Percentiles rank a stretch among this genome's conserved stretches.
Evolutionary conservation across 2,113 vertebrate genomes (phyloP).

Genomic region (Oenanthe oenanthe): DNA sequence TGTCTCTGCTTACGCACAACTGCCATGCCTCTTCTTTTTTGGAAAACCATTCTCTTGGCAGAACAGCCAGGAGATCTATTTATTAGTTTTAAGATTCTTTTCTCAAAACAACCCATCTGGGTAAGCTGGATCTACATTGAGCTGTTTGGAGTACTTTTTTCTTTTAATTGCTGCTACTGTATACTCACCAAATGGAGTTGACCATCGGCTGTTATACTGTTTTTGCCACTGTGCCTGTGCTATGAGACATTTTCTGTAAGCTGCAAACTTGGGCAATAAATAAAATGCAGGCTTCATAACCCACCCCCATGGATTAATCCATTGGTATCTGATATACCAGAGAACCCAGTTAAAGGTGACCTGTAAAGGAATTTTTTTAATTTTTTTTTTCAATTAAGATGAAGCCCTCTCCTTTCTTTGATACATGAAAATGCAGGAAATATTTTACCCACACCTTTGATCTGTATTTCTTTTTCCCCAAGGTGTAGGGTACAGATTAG

Average conservation of each 20-base stretch:
- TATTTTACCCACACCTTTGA: neutral
- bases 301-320: neutral
- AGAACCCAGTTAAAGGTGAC: constrained; percentile 28
- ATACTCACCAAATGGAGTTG: constrained; percentile 78
- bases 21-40: constrained; percentile 50
- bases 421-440: neutral
- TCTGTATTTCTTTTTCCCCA: neutral
- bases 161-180: constrained; percentile 77
- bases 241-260: constrained; percentile 79
- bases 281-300: constrained; percentile 35
- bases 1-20: constrained; percentile 62
- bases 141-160: constrained; percentile 71
- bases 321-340: neutral
- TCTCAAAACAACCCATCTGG: constrained; percentile 51
- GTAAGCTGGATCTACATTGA: constrained; percentile 65
- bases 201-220: constrained; percentile 85
- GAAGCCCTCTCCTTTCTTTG: neutral
- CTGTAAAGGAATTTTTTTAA: neutral
- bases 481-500: neutral
- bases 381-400: neutral
- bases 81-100: constrained; percentile 61
- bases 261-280: constrained; percentile 80
- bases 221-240: constrained; percentile 95
- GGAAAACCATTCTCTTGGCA: constrained; percentile 41
- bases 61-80: constrained; percentile 39